Conservation (phyloP, 92 coral and sea anemone genomes). For the Plumapathes pennacea region DNA sequence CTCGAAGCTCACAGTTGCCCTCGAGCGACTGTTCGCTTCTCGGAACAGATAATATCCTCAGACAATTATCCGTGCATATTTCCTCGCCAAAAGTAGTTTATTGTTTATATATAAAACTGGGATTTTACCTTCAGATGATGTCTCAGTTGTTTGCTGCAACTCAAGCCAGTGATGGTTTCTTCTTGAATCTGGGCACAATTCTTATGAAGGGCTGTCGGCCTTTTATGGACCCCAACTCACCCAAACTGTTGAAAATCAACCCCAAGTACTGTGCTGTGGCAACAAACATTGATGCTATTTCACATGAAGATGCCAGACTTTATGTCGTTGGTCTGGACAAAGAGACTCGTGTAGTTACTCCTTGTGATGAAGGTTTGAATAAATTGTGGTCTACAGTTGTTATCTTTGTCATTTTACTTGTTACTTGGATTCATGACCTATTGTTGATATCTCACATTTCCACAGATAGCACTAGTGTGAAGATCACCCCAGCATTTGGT, state of each 20-base stretch:
- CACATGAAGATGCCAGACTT: slow-evolving; percentile 48
- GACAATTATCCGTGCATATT: no score
- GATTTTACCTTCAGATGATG: slow-evolving; percentile 66
- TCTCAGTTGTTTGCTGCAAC: slow-evolving; percentile 66
- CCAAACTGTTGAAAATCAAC: slow-evolving; percentile 77
- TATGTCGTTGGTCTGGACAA: slow-evolving; percentile 80
- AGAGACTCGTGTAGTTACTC: slow-evolving; percentile 76
- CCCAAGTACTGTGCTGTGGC: slow-evolving; percentile 83
- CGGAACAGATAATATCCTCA: no score
- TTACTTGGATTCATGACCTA: not conserved
- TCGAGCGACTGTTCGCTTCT: no score
- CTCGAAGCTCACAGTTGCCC: no score
- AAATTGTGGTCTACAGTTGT: not conserved
- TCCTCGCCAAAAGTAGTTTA: not conserved
- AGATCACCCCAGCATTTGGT: slow-evolving; percentile 67
- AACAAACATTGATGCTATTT: slow-evolving; percentile 40
- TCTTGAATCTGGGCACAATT: slow-evolving; percentile 82
- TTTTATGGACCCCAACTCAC: slow-evolving; percentile 72
- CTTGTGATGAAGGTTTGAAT: slow-evolving; percentile 59
- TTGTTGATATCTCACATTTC: not conserved
- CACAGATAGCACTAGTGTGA: slow-evolving; percentile 39
- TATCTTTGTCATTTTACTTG: not conserved
- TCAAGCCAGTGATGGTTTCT: slow-evolving; percentile 91
- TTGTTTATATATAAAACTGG: not conserved
- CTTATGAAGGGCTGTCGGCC: slow-evolving; percentile 81